Evolutionary conservation across 2,797 vertebrate genomes (phyloP), one percentile per base, ranked within the genome.

Genomic region (Tadarida brasiliensis): DNA sequence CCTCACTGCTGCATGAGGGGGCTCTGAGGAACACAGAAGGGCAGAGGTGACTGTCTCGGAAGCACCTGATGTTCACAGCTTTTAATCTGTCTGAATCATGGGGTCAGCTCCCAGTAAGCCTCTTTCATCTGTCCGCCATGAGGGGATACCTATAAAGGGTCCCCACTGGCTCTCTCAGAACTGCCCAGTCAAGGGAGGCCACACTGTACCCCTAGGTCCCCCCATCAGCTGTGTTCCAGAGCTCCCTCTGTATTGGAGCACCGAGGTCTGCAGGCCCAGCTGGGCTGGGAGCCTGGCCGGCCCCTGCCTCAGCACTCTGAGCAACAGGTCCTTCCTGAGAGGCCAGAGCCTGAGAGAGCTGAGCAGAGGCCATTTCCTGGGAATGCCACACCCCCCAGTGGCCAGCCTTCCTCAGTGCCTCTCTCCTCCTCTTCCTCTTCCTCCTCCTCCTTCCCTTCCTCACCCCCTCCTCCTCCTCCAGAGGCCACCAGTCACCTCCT

Each of bases 301-400:
- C 33, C 65, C 39, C 0, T 0, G 78, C n/a, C 68, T 94, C 35
- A 11, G 12, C 7, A 14, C 22, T 3, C 35, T 30, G 5, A 44
- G 33, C 44, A 17, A 20, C 24, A 22, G 19, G 30, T 47, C n/a
- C 24, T 77, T 7, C 0, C 77, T 11, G 51, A 85, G 39, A 65
- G 26, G 17, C 73, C 3, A 0, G 9, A 17, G 15, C 83, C 77
- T 26, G 24, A 54, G 11, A 73, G 74, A 51, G 54, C 65, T 14
- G 15, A 76, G 39, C 81, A 93, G 80, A 87, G 86, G 81, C 80
- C 1, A 73, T 90, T 96, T 91, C 76, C 95, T 93, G 82, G 89
- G 95, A 76, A 84, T 11, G 51, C 54, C 95, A 96, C 76, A 87
- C 94, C 95, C 94, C 93, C 83, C 89, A 93, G 87, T 94, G 97